Conservation (phyloP, 1,140 invertebrate genomes). For the Onthophagus taurus region DNA sequence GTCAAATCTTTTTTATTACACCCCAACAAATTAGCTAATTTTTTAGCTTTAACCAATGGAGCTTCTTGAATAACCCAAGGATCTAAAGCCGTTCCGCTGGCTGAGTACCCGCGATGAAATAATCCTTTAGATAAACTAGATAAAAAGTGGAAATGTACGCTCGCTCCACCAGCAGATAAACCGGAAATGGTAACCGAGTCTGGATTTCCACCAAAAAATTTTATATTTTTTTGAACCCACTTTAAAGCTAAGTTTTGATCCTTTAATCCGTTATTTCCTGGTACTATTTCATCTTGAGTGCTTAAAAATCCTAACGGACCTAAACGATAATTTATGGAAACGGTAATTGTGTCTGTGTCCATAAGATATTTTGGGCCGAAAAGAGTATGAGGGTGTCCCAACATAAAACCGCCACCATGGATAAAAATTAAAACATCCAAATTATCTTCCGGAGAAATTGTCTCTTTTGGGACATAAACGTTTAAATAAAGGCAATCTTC, state of each 20-base stretch:
- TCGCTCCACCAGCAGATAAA: constrained; percentile 44
- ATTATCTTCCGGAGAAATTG: constrained; percentile 29
- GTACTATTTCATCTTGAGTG: constrained; percentile 43
- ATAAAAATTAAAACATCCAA: constrained; percentile 48
- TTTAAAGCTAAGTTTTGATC: constrained; percentile 50
- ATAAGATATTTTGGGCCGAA: constrained; percentile 48
- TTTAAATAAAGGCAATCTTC: constrained; percentile 14
- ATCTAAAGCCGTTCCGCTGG: constrained; percentile 64
- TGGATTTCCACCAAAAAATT: constrained; percentile 44
- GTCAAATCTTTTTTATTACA: constrained; percentile 50
- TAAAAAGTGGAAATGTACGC: constrained; percentile 50
- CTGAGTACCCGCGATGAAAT: constrained; percentile 61
- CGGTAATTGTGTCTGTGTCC: constrained; percentile 49
- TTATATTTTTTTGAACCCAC: constrained; percentile 50
- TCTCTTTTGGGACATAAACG: constrained; percentile 23
- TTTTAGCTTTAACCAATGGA: constrained; percentile 54
- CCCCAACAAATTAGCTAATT: constrained; percentile 55
- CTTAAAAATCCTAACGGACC: constrained; percentile 51
- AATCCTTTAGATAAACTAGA: constrained; percentile 47
- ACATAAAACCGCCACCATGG: constrained; percentile 50
- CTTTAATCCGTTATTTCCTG: constrained; percentile 52
- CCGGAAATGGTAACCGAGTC: constrained; percentile 43
- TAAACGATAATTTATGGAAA: constrained; percentile 55
- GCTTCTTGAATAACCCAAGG: constrained; percentile 62
- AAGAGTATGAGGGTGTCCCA: constrained; percentile 39